phyloP scores from a whole-genome alignment of 2,113 vertebrate genomes.

The Colius striatus region DNA sequence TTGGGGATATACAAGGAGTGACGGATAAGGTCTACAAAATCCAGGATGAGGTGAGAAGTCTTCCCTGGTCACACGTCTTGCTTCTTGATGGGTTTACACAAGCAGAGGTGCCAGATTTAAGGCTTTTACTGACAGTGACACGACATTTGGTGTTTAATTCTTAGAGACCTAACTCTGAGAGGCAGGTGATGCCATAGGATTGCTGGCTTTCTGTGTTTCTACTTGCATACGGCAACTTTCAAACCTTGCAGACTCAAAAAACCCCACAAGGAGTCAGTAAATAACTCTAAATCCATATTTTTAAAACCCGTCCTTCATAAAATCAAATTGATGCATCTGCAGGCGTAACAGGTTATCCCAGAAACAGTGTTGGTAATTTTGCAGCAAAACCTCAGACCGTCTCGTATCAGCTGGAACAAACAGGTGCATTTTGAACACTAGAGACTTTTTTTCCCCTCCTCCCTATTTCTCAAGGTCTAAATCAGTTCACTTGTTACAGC shows the following conservation, averaged over 20 bases:
- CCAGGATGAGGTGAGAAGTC: rapidly evolving
- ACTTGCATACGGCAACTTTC: neutral
- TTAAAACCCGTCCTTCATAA: neutral
- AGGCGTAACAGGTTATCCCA: neutral
- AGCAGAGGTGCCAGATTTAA: neutral
- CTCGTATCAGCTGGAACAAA: neutral
- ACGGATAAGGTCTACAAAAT: neutral
- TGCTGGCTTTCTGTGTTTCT: neutral
- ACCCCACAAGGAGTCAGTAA: neutral
- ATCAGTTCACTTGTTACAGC: neutral
- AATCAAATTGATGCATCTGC: neutral
- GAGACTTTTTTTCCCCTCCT: rapidly evolving
- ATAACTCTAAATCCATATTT: neutral
- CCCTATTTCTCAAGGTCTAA: neutral
- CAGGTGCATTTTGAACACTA: neutral
- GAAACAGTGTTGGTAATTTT: neutral
- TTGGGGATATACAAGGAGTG: neutral
- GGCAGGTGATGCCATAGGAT: neutral
- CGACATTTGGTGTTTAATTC: neutral
- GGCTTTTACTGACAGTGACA: constrained; percentile 22
- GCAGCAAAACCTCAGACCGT: neutral
- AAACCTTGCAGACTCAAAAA: neutral
- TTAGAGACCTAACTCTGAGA: neutral
- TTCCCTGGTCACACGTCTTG: neutral
- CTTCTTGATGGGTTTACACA: neutral